Evolutionary conservation across 1,140 invertebrate species (phyloP), one percentile per base, ranked within the genome.

Genomic region (Microplitis demolitor): DNA sequence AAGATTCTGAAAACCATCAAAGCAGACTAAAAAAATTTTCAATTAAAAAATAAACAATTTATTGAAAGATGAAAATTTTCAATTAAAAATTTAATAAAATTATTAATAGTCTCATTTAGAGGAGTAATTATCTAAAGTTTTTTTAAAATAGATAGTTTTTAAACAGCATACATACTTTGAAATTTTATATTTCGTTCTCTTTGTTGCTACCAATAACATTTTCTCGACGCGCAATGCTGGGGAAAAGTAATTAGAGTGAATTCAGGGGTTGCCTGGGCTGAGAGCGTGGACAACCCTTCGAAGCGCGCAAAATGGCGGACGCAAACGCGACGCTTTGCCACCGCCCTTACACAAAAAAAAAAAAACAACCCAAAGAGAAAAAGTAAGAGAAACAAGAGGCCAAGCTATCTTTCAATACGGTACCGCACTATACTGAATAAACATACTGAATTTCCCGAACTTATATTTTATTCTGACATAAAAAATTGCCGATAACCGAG

Each of bases 221-320:
- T 83, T 82, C 76, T 60, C 78, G 78, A 77, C 78, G 77, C 77
- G 74, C 66, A 74, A 73, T 75, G 60, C 74, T 69, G 68, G 76
- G 77, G 78, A 77, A 84, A 82, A 83, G 79, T 81, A 84, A 84
- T 85, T 83, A 82, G 83, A 82, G 82, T 83, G 83, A 83, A 85
- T 84, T 83, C 82, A 80, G 78, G 75, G 79, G 74, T 77, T 82
- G 67, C 31, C 37, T 72, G 64, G 34, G 37, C 64, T 4, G 73
- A 62, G 69, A 71, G 58, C 76, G 62, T 73, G 74, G 76, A 61
- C 78, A 76, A 82, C 82, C 82, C 81, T 84, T 83, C 69, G 75
- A 75, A 74, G 71, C 77, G 70, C 71, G 73, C 80, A 84, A 85
- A 84, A 85, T 85, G 83, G 83, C 83, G 83, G 69, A 77, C 76